Percentiles rank a stretch among this genome's conserved stretches.
These are phyloP conservation scores for Lasioglossum baleicum DNA, from an alignment of 1,140 invertebrate genomes.

Conservation along the genomic window DNA sequence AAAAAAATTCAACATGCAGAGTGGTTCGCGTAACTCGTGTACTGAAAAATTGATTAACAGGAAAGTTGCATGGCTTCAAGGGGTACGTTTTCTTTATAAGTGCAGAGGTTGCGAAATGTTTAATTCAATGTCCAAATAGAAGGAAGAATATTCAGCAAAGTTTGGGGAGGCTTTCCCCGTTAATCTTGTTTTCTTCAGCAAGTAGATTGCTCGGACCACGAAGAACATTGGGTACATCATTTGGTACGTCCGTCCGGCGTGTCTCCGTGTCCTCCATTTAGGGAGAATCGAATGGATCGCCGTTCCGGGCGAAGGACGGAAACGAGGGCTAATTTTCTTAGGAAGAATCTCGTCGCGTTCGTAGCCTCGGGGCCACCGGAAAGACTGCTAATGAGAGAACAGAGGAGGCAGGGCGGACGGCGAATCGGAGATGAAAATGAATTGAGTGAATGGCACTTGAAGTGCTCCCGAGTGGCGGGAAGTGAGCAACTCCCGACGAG, in stretches of 20 bases:
- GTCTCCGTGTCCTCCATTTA: constrained; percentile 6
- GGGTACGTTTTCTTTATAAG: no score
- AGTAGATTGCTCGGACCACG: no score
- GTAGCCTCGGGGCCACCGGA: constrained; percentile 70
- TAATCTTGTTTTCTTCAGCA: not conserved
- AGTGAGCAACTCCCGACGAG: constrained; percentile 74
- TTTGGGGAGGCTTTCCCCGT: no score
- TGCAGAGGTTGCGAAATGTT: no score
- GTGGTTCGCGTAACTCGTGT: no score
- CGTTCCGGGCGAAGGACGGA: constrained; percentile 58
- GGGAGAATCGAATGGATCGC: constrained; percentile 59
- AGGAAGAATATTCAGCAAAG: no score
- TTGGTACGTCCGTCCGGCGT: not conserved
- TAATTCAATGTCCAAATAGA: no score
- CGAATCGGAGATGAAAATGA: constrained; percentile 78
- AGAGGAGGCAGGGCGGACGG: constrained; percentile 68
- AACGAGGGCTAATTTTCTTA: constrained; percentile 74
- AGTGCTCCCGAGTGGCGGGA: constrained; percentile 78
- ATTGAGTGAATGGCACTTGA: constrained; percentile 77
- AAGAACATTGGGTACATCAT: not conserved
- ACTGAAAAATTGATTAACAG: no score
- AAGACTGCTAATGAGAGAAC: constrained; percentile 76
- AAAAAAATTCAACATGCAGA: no score
- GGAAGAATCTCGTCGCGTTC: constrained; percentile 58
- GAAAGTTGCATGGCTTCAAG: no score